Percentiles rank a stretch among this genome's conserved stretches.
These are phyloP conservation scores for Glossosoma conforme DNA, from an alignment of 1,140 invertebrate species.

Conservation along the genomic window DNA sequence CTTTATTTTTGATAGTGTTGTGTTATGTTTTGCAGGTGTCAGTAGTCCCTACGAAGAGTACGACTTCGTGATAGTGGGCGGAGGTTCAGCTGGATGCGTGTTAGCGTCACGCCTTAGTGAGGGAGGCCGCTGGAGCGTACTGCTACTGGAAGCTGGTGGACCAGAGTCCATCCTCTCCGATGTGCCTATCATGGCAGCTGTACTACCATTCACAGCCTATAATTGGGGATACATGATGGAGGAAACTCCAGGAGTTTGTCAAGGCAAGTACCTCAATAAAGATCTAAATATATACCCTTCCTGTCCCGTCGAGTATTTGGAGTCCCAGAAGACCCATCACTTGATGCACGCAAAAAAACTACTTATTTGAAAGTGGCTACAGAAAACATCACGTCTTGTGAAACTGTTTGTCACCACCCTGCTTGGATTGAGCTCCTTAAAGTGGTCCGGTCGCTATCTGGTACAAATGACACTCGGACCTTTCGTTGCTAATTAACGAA, in stretches of 20 bases:
- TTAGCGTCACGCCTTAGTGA: slow-evolving; percentile 70
- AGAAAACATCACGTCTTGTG: no score
- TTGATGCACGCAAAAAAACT: no score
- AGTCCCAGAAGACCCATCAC: no score
- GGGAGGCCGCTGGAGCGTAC: slow-evolving; percentile 44
- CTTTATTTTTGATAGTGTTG: neutral
- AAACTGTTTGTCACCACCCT: no score
- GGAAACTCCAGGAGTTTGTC: slow-evolving; percentile 50
- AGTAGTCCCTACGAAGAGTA: slow-evolving; percentile 56
- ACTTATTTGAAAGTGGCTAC: no score
- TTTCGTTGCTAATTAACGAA: no score
- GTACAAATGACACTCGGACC: no score
- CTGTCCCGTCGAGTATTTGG: no score
- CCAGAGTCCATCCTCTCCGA: slow-evolving; percentile 58
- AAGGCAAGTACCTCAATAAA: slow-evolving; percentile 33
- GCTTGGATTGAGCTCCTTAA: no score
- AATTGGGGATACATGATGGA: slow-evolving; percentile 64
- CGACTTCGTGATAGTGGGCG: slow-evolving; percentile 84
- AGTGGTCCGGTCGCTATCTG: no score
- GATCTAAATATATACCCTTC: no score
- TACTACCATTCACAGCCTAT: slow-evolving; percentile 44
- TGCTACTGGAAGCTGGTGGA: slow-evolving; percentile 57
- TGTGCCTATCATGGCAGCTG: slow-evolving; percentile 52
- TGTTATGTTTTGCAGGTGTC: slow-evolving; percentile 1
- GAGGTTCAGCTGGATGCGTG: slow-evolving; percentile 70